A percentile compares a stretch with the other conserved stretches of the same genome.
These are phyloP conservation scores for Radopholus similis DNA, from an alignment of 1,140 invertebrate genomes.

Conservation along the genomic window DNA sequence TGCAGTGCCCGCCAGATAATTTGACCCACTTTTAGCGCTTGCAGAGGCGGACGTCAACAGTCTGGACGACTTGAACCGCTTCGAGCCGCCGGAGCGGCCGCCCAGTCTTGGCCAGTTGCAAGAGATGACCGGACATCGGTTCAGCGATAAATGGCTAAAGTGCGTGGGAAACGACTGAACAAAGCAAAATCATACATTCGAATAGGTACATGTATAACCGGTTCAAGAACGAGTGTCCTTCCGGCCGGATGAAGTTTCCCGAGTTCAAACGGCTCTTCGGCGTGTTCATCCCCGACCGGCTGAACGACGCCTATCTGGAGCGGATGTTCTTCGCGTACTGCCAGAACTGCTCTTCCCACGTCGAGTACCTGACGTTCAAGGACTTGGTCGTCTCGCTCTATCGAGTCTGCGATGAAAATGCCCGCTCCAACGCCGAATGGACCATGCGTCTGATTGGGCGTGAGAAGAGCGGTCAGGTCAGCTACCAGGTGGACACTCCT, in stretches of 20 bases:
- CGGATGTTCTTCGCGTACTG: constrained; percentile 50
- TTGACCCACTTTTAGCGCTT: constrained; percentile 6
- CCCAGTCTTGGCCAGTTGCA: constrained; percentile 36
- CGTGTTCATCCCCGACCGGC: constrained; percentile 41
- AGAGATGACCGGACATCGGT: constrained; percentile 41
- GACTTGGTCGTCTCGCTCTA: constrained; percentile 46
- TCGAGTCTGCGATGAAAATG: constrained; percentile 32
- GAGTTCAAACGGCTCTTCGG: constrained; percentile 52
- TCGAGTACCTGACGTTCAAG: constrained; percentile 54
- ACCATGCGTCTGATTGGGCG: constrained; percentile 49
- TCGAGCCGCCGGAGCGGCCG: constrained; percentile 48
- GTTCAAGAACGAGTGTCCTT: constrained; percentile 57
- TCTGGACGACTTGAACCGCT: constrained; percentile 42
- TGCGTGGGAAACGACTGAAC: no score
- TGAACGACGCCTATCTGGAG: constrained; percentile 48
- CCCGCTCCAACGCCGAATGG: constrained; percentile 49
- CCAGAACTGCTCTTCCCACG: constrained; percentile 23
- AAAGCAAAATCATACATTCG: no score
- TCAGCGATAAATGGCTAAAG: constrained; percentile 46
- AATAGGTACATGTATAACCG: constrained; percentile 53
- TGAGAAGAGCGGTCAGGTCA: no score
- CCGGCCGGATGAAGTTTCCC: constrained; percentile 48
- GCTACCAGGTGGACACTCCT: no score
- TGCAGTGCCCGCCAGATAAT: background rate
- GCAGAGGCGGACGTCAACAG: constrained; percentile 35